These are phyloP conservation scores for Cataglyphis hispanica DNA, from an alignment of 1,140 invertebrate species.

Conservation along the genomic window DNA sequence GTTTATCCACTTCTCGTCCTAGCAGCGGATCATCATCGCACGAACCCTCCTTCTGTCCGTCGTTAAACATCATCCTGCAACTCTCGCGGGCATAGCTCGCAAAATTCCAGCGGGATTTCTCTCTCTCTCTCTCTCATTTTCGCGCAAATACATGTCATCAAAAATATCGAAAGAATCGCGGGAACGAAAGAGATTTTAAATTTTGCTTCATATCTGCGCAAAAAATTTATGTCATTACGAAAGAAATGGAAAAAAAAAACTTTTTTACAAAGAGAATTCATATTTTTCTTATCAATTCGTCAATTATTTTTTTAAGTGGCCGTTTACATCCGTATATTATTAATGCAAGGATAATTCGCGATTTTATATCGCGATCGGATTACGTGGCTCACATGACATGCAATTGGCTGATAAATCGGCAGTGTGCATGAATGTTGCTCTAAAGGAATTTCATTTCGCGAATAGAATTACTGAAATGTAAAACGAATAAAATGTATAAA, in stretches of 20 bases:
- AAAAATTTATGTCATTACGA: neutral
- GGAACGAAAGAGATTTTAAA: neutral
- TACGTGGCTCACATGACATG: neutral
- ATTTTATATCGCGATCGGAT: conserved; percentile 12
- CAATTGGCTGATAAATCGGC: conserved; percentile 44
- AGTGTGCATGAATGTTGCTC: conserved; percentile 11
- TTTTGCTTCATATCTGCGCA: neutral
- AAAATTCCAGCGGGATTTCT: neutral
- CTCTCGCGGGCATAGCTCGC: conserved; percentile 55
- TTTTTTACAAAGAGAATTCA: neutral
- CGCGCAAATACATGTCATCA: neutral
- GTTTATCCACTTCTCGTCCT: conserved; percentile 34
- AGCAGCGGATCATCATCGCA: conserved; percentile 62
- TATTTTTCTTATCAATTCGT: neutral
- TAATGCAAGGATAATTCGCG: conserved; percentile 12
- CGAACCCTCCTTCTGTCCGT: neutral
- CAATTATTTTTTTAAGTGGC: conserved; percentile 22
- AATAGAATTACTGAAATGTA: conserved; percentile 78
- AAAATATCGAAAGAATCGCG: neutral
- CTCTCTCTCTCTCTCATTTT: neutral
- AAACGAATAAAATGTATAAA: conserved; percentile 41
- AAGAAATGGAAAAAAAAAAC: neutral
- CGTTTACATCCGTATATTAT: neutral
- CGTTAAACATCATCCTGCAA: neutral
- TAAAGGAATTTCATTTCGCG: conserved; percentile 82